Evolutionary conservation across 1,140 invertebrate genomes (phyloP).

Genomic region (Venturia canescens): DNA sequence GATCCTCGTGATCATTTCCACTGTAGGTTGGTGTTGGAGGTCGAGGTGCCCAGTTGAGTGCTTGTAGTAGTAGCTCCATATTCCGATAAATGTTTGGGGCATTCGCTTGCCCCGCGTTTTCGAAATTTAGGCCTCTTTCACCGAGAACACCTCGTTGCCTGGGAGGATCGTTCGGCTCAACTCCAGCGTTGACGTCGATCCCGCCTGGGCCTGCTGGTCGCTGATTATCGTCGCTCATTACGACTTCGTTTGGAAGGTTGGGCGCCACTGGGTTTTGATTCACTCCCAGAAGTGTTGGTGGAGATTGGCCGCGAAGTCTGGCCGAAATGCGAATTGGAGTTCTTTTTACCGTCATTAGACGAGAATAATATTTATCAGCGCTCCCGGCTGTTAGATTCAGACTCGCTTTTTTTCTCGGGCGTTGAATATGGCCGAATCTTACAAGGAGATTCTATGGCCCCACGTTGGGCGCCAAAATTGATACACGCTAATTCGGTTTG

Average conservation of each 20-base stretch:
- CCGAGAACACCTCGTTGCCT: no score
- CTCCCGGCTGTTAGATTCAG: neutral
- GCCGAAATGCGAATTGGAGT: neutral
- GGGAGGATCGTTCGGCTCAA: no score
- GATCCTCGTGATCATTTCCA: slow-evolving; percentile 12
- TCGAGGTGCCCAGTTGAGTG: neutral
- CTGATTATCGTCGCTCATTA: neutral
- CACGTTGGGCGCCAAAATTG: slow-evolving; percentile 12
- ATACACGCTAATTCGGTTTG: no score
- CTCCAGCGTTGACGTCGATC: no score
- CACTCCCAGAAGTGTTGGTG: slow-evolving; percentile 32
- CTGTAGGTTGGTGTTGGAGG: neutral
- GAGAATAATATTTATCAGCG: neutral
- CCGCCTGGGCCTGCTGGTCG: no score
- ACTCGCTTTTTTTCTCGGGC: no score
- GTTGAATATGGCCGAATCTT: no score
- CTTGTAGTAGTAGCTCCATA: neutral
- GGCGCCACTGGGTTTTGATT: slow-evolving; percentile 28
- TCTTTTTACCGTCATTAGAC: neutral
- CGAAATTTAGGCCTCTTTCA: no score
- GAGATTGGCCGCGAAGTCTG: neutral
- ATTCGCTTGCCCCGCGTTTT: neutral
- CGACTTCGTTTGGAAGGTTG: neutral
- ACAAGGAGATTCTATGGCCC: neutral
- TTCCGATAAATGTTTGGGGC: neutral